Percentiles rank a stretch among this genome's conserved stretches.
These are phyloP conservation scores for Brachynemurus nebulosus DNA, from an alignment of 2,888 invertebrate genomes.

Conservation along the genomic window DNA sequence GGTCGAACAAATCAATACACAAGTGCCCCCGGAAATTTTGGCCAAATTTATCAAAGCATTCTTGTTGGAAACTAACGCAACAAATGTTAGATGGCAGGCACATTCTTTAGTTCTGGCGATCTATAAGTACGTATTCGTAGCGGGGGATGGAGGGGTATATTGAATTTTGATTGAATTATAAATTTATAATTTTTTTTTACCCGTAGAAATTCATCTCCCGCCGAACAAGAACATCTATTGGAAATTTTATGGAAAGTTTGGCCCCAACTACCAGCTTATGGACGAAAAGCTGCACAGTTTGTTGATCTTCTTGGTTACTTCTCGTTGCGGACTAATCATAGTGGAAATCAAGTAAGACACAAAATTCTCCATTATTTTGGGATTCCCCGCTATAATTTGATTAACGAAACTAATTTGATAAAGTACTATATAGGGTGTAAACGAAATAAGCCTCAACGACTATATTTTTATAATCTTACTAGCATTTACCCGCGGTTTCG, in stretches of 20 bases:
- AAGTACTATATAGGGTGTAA: no score
- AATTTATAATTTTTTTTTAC: constrained; percentile 4
- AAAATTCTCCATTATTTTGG: no score
- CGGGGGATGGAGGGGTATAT: neutral
- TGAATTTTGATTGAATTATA: neutral
- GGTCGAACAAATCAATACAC: constrained; percentile 55
- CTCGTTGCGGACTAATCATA: constrained; percentile 68
- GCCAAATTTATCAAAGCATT: constrained; percentile 76
- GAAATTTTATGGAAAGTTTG: constrained; percentile 83
- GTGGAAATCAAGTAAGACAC: constrained; percentile 41
- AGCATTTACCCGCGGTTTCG: no score
- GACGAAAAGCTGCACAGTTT: constrained; percentile 90
- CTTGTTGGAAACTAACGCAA: constrained; percentile 84
- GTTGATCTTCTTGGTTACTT: constrained; percentile 93
- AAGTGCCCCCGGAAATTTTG: constrained; percentile 47
- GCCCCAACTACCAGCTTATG: constrained; percentile 80
- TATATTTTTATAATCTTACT: no score
- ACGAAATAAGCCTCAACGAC: no score
- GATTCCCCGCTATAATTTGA: no score
- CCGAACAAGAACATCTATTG: constrained; percentile 66
- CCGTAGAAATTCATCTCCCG: constrained; percentile 54
- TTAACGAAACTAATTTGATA: no score
- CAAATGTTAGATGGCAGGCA: constrained; percentile 89
- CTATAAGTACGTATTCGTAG: constrained; percentile 44
- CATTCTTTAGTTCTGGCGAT: constrained; percentile 75